Evolutionary conservation across 2,888 invertebrate species (phyloP), one percentile per base, ranked within the genome.

Genomic region (Lycia hirtaria): DNA sequence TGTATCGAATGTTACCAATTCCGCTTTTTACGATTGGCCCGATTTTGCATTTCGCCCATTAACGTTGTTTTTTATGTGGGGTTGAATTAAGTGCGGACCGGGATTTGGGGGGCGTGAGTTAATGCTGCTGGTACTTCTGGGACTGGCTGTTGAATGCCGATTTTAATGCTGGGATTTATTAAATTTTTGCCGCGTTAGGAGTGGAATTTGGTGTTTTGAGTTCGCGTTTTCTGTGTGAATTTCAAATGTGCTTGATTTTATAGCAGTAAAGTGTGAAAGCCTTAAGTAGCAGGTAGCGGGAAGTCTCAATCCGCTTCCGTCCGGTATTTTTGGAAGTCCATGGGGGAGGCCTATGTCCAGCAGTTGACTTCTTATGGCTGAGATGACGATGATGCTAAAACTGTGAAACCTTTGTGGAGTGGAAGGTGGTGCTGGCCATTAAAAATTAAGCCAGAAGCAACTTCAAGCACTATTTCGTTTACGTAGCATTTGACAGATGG

Each of bases 1-100:
- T 83, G 83, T 76, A 74, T 68, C 72, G 71, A 79, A 81, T 79
- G 76, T 72, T 67, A 65, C 65, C 68, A 70, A 65, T 68, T 55
- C 57, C 49, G 58, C 43, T 71, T 78, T 78, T 78, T 75, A 76
- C 73, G 70, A 71, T 68, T 75, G 64, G 68, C 24, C 47, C 47
- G 70, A 72, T 75, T 72, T 67, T 66, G 62, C 62, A 64, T 67
- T 65, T 68, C 56, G 43, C 26, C 68, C 60, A 68, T 65, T 67
- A 60, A 62, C 64, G 59, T 45, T 37, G 40, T 52, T 57, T 55
- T 60, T 60, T 53, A 54, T 50, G 44, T 38, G 40, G 43, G 47
- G 48, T 48, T 53, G 37, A 59, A 59, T 59, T 57, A 63, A 60
- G 59, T 60, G 56, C 37, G 37, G 55, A 5, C 12, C 15, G 50